phyloP scores from a whole-genome alignment of 2,888 invertebrate species.

The Hoplodrina blanda region DNA sequence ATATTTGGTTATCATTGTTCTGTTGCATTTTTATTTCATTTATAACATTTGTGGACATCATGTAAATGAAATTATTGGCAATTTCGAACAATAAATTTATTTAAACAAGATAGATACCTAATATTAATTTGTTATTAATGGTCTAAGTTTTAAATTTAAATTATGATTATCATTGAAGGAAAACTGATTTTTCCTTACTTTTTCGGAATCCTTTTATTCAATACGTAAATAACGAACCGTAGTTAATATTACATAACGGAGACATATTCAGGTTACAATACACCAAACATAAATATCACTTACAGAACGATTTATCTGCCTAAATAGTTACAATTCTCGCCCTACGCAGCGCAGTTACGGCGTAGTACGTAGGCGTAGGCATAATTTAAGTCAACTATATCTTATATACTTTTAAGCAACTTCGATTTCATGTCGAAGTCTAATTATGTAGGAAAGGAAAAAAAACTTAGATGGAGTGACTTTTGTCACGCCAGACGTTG shows the following conservation, averaged over 20 bases:
- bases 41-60: no score
- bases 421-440: constrained; percentile 59
- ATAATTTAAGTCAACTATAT: constrained; percentile 28
- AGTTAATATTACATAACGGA: not conserved
- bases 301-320: constrained; percentile 36
- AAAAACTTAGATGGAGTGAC: constrained; percentile 68
- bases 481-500: constrained; percentile 71
- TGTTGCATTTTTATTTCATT: not conserved
- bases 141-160: no score
- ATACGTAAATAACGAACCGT: no score
- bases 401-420: constrained; percentile 43
- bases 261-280: constrained; percentile 34
- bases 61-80: not conserved
- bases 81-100: not conserved
- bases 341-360: constrained; percentile 34
- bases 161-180: no score
- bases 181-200: no score
- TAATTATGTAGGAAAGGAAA: constrained; percentile 58
- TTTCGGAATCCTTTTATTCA: no score
- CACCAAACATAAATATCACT: constrained; percentile 45
- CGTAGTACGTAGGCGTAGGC: constrained; percentile 38
- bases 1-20: not conserved
- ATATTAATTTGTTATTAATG: no score
- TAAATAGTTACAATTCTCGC: constrained; percentile 19
- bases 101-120: no score